Evolutionary conservation across 2,113 vertebrate genomes (phyloP), one percentile per base, ranked within the genome.

Genomic region (Cyprinodon tularosa): DNA sequence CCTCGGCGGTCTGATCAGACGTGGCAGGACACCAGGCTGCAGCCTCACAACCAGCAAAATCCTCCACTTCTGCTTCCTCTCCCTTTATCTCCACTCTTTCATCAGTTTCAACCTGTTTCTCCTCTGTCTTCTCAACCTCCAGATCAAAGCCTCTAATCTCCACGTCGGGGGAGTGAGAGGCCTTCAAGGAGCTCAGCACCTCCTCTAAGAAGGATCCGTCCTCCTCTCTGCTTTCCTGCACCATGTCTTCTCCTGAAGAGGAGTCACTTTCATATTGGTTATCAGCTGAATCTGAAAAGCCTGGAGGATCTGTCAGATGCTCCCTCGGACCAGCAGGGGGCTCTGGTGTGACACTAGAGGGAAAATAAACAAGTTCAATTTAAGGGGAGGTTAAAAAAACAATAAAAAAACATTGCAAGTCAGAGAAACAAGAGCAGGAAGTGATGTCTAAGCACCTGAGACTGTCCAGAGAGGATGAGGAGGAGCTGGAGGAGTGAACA

Each of bases 151-250:
- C 74, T 8, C 91, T 84, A 0, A 78, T 73, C 29, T 91, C 88
- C 62, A 83, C 45, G 8, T 72, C 78, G 17, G 90, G 62, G 0
- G 83, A 80, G 64, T 40, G 45, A 17, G 91, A 84, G 0, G 86
- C 82, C 82, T 92, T 93, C 42, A 94, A 68, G 50, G 94, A 94
- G 79, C 82, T 94, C 71, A 94, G 87, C 12, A 94, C 93, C 82
- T 94, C 94, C 79, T 93, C 84, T 44, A 94, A 82, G 68, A 95
- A 79, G 3, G 94, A 94, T 48, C 90, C 73, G 62, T 91, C 90
- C 72, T 85, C 81, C 44, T 91, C 91, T 68, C 0, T 9, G 9
- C 7, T 48, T 6, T 77, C 72, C 4, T 61, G 63, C 1, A 76
- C 40, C 36, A 1, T 65, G 9, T 86, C 82, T 9, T 85, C 80